Evolutionary conservation across 2,113 vertebrate genomes (phyloP).

Genomic region (Takifugu flavidus): DNA sequence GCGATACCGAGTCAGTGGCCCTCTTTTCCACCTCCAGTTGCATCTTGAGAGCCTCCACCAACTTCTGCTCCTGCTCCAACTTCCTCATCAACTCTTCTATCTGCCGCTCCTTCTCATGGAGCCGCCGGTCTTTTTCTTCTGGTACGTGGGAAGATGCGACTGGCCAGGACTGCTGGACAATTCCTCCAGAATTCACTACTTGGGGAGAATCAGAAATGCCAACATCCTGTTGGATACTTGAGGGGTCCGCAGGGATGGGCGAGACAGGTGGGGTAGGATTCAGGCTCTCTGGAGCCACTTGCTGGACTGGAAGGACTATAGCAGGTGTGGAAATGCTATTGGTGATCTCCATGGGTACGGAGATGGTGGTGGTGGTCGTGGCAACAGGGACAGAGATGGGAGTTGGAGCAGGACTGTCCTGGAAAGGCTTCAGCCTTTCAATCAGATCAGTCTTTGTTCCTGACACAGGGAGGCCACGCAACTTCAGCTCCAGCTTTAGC

Average conservation of each 20-base stretch:
- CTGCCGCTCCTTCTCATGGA: conserved; percentile 95
- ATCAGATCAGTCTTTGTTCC: conserved; percentile 97
- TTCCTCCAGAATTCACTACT: conserved; percentile 71
- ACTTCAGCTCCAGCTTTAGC: conserved; percentile 93
- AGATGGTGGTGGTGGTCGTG: conserved; percentile 22
- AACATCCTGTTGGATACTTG: conserved; percentile 74
- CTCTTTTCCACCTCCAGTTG: conserved; percentile 94
- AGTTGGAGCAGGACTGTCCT: conserved; percentile 70
- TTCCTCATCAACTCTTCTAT: conserved; percentile 93
- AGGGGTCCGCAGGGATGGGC: conserved; percentile 77
- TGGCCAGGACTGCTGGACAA: conserved; percentile 67
- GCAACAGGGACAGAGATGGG: conserved; percentile 2
- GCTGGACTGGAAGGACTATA: conserved; percentile 37
- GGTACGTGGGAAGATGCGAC: conserved; percentile 40
- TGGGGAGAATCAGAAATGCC: conserved; percentile 69
- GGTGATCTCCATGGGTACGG: conserved; percentile 68
- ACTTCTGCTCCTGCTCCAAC: conserved; percentile 92
- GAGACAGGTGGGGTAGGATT: conserved; percentile 84
- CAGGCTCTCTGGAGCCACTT: conserved; percentile 67
- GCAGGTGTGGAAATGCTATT: conserved; percentile 28
- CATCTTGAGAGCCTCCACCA: conserved; percentile 95
- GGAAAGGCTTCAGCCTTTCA: conserved; percentile 91
- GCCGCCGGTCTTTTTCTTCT: conserved; percentile 87
- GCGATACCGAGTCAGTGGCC: conserved; percentile 48
- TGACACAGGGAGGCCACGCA: conserved; percentile 92